phyloP scores from a whole-genome alignment of 2,888 invertebrate species.

The Anticlea derivata region DNA sequence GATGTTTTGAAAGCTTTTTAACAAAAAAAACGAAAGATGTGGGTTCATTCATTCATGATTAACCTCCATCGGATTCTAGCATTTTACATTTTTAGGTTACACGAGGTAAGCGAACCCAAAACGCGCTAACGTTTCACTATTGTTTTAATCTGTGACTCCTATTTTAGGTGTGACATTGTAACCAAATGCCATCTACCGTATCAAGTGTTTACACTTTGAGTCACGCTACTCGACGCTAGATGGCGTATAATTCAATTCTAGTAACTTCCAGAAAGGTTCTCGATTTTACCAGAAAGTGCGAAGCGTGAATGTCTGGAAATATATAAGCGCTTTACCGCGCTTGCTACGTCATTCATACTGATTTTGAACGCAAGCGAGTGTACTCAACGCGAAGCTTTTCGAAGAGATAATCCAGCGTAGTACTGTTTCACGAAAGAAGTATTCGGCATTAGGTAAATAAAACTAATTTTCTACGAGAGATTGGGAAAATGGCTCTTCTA shows the following conservation, averaged over 20 bases:
- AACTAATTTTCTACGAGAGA: neutral
- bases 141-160: no score
- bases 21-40: no score
- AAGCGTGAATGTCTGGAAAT: constrained; percentile 28
- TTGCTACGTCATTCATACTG: constrained; percentile 45
- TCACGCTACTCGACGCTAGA: constrained; percentile 32
- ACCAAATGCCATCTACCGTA: neutral
- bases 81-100: no score
- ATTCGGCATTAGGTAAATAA: no score
- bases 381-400: constrained; percentile 25
- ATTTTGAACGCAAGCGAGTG: constrained; percentile 32
- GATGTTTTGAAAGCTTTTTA: no score
- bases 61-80: no score
- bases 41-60: no score
- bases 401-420: neutral
- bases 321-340: constrained; percentile 52
- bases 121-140: no score
- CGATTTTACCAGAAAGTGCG: constrained; percentile 25
- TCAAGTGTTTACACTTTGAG: neutral
- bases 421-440: no score
- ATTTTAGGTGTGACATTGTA: no score
- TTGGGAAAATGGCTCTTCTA: constrained; percentile 61
- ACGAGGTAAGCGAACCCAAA: no score
- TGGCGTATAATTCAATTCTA: constrained; percentile 24
- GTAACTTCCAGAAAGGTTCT: constrained; percentile 31